A percentile compares a stretch with the other conserved stretches of the same genome.
phyloP scores from a whole-genome alignment of 2,113 vertebrate genomes.

The Sylvia atricapilla region DNA sequence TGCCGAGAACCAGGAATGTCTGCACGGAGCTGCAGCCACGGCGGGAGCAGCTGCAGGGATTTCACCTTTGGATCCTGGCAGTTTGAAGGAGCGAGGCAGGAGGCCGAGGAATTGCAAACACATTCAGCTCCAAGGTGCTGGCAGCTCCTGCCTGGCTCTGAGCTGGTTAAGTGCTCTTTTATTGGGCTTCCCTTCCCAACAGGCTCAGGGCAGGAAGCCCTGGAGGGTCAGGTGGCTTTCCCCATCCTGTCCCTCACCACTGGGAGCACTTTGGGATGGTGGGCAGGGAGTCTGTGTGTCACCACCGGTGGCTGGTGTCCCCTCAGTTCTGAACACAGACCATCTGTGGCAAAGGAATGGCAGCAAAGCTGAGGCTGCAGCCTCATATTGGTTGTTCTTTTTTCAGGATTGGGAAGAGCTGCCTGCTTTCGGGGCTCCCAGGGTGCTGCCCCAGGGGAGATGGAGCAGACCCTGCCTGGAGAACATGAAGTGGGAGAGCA shows the following conservation, averaged over 20 bases:
- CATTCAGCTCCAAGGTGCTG: neutral
- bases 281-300: neutral
- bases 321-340: neutral
- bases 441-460: neutral
- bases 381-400: neutral
- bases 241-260: neutral
- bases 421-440: neutral
- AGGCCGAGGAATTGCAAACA: constrained; percentile 45
- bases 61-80: constrained; percentile 30
- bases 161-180: constrained; percentile 38
- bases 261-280: neutral
- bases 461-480: neutral
- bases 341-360: neutral
- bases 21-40: neutral
- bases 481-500: neutral
- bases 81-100: neutral
- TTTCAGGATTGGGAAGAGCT: neutral
- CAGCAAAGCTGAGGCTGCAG: neutral
- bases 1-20: neutral
- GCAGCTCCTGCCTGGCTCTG: neutral
- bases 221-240: neutral
- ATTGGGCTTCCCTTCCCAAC: neutral
- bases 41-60: constrained; percentile 27
- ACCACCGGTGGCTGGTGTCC: neutral
- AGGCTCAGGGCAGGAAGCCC: neutral